These are phyloP conservation scores for Neodontobutis hainanensis DNA, from an alignment of 2,113 vertebrate species.

Conservation along the genomic window DNA sequence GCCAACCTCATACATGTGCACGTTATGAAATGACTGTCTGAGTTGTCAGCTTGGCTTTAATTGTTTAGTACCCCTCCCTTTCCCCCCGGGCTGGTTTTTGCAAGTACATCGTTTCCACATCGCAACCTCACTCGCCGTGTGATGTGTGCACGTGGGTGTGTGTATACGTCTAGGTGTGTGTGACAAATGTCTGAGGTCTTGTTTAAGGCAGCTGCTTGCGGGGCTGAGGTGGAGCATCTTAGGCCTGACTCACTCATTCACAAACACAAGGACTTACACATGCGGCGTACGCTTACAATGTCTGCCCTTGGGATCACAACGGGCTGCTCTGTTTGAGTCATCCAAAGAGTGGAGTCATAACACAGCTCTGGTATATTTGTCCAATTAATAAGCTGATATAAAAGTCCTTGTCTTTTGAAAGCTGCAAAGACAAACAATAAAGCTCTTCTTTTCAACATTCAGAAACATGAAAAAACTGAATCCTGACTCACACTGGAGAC, in stretches of 20 bases:
- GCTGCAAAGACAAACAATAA: background rate
- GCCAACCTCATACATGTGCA: slow-evolving; percentile 3
- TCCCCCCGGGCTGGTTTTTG: slow-evolving; percentile 16
- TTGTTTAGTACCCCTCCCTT: slow-evolving; percentile 20
- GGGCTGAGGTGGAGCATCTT: slow-evolving; percentile 55
- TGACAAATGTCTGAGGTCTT: slow-evolving; percentile 43
- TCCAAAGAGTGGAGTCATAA: slow-evolving; percentile 15
- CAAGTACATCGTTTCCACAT: slow-evolving; percentile 34
- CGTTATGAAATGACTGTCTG: slow-evolving; percentile 53
- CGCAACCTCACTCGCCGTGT: slow-evolving; percentile 13
- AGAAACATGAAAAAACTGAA: background rate
- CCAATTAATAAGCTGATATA: background rate
- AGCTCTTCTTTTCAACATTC: background rate
- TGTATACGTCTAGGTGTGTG: slow-evolving; percentile 15
- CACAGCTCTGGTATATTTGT: background rate
- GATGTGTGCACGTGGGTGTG: slow-evolving; percentile 24
- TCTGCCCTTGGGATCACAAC: slow-evolving; percentile 59
- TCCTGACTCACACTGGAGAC: background rate
- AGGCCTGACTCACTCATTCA: slow-evolving; percentile 50
- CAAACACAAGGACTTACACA: slow-evolving; percentile 26
- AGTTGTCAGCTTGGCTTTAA: slow-evolving; percentile 32
- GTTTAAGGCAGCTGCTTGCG: slow-evolving; percentile 29
- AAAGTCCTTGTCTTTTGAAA: background rate
- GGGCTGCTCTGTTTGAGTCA: slow-evolving; percentile 25
- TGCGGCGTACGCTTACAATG: slow-evolving; percentile 11